Evolutionary conservation across 2,888 invertebrate species (phyloP).

Genomic region (Conistra vaccinii): DNA sequence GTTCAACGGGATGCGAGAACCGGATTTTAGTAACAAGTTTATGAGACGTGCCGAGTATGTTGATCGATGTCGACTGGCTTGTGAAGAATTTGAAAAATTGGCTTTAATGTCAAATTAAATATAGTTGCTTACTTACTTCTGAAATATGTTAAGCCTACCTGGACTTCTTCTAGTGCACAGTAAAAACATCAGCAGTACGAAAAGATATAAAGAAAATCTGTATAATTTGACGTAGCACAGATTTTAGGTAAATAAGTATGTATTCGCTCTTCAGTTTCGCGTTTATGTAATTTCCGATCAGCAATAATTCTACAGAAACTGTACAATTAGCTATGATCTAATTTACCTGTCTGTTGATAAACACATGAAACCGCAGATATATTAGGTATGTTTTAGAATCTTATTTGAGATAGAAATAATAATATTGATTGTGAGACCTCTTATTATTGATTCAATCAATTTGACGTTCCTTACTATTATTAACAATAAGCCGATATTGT

Average conservation of each 20-base stretch:
- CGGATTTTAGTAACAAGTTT: conserved; percentile 61
- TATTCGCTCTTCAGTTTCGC: not conserved
- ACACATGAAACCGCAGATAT: not conserved
- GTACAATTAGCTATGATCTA: not conserved
- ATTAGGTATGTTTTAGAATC: not conserved
- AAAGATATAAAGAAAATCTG: not conserved
- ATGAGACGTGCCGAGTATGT: conserved; percentile 20
- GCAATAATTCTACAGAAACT: conserved; percentile 11
- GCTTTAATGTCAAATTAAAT: not conserved
- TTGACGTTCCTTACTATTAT: not conserved
- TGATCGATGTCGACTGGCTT: conserved; percentile 32
- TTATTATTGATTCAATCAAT: conserved; percentile 2
- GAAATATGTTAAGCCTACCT: not conserved
- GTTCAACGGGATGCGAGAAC: conserved; percentile 72
- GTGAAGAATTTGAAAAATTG: conserved; percentile 1
- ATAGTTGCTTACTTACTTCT: not conserved
- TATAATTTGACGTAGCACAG: not conserved
- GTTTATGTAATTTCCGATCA: not conserved
- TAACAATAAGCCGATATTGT: not conserved
- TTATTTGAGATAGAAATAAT: not conserved
- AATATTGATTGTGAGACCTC: conserved; percentile 9
- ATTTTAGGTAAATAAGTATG: not conserved
- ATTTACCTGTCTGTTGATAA: conserved; percentile 15
- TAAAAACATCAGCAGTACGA: not conserved
- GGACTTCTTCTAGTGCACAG: not conserved